These are phyloP conservation scores for Catostylus mosaicus DNA, from an alignment of 30 jellyfish, hydroid and myxozoan genomes.

Conservation along the genomic window DNA sequence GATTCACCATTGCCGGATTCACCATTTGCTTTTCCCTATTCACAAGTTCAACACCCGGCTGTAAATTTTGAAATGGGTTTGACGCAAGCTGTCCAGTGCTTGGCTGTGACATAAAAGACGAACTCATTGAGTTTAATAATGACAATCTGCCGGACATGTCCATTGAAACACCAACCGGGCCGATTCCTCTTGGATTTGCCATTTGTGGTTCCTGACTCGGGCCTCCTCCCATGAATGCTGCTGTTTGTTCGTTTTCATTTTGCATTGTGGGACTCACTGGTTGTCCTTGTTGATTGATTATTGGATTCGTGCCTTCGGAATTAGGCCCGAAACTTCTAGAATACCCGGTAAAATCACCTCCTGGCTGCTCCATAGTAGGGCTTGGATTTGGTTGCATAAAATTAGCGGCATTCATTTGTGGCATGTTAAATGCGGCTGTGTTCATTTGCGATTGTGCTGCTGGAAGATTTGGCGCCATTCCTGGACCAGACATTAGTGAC, in stretches of 20 bases:
- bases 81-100: conserved; percentile 42
- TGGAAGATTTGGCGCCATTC: conserved; percentile 60
- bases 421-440: conserved; percentile 55
- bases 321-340: conserved; percentile 27
- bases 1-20: conserved; percentile 52
- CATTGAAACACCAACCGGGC: conserved; percentile 43
- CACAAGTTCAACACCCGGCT: conserved; percentile 58
- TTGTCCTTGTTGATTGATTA: not conserved
- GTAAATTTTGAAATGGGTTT: conserved; percentile 72
- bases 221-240: conserved; percentile 41
- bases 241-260: not conserved
- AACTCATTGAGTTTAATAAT: conserved; percentile 28
- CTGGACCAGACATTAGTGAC: conserved; percentile 75
- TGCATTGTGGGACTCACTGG: conserved; percentile 3
- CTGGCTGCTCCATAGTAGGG: not conserved
- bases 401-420: conserved; percentile 51
- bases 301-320: not conserved
- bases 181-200: conserved; percentile 24
- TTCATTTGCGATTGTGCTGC: conserved; percentile 69
- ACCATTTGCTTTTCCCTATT: conserved; percentile 62
- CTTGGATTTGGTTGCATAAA: conserved; percentile 21
- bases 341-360: conserved; percentile 36
- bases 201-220: conserved; percentile 37
- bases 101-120: conserved; percentile 53
- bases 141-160: conserved; percentile 55